Percentiles rank a stretch among this genome's conserved stretches.
These are phyloP conservation scores for Drepana arcuata DNA, from an alignment of 1,140 invertebrate species.

Conservation along the genomic window DNA sequence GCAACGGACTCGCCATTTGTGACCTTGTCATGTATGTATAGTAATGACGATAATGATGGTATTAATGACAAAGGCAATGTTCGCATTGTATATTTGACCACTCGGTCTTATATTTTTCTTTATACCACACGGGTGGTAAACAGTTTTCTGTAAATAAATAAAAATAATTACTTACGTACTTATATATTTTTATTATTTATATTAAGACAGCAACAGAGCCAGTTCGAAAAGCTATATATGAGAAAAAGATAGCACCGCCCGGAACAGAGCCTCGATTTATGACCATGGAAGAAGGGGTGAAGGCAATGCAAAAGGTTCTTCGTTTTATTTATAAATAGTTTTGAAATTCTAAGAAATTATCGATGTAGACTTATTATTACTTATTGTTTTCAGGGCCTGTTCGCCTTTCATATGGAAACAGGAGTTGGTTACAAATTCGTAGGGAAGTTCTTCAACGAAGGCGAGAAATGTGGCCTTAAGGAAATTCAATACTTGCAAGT, in stretches of 20 bases:
- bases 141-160: too few species aligned
- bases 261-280: conserved; percentile 70
- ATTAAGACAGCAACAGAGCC: conserved; percentile 76
- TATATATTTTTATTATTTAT: too few species aligned
- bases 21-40: too few species aligned
- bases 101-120: too few species aligned
- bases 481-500: conserved; percentile 76
- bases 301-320: conserved; percentile 66
- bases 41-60: too few species aligned
- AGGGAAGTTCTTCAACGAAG: conserved; percentile 76
- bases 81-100: too few species aligned
- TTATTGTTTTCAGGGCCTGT: conserved; percentile 61
- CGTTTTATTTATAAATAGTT: not conserved
- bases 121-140: too few species aligned
- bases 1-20: too few species aligned
- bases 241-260: conserved; percentile 74
- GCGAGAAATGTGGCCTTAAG: conserved; percentile 77
- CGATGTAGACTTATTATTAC: too few species aligned
- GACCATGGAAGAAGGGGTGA: conserved; percentile 73
- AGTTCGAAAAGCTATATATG: conserved; percentile 72
- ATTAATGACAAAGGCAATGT: too few species aligned
- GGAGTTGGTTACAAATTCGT: conserved; percentile 76
- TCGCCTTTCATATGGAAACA: conserved; percentile 77
- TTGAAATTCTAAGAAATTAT: too few species aligned
- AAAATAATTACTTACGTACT: too few species aligned